Base-by-base conservation (phyloP, 1,140 invertebrate genomes). In the Heliconius melpomene region DNA sequence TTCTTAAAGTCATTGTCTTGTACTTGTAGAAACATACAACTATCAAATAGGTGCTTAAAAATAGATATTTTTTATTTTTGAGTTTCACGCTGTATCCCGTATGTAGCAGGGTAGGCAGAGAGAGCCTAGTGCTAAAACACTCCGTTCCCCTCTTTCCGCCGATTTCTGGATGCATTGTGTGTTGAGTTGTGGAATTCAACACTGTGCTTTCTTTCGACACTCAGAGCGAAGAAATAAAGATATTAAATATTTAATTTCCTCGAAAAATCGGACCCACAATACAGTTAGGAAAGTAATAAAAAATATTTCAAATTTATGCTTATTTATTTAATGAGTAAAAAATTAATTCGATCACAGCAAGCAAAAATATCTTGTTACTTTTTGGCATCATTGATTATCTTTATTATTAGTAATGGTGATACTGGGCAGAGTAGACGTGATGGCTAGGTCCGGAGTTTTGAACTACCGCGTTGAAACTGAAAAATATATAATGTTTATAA, bases 391-490 rank as follows among this genome's bases (percentile, higher is more conserved):
- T 71, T 50, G 74, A 23, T 9, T 57, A 20, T 13, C 38, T 75
- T 71, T n/a, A 5, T 74, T 54, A n/a, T 83, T 70, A 83, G 57
- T 92, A 89, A 76, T 90, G 88, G 74, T 92, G 91, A 79, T 89
- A 80, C 73, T 93, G 92, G 40, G 92, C 89, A 11, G 88, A 87
- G 86, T 93, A 92, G 16, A 91, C 84, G 83, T 93, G 90, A 77
- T 92, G 91, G 81, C 88, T 93, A 74, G 91, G 90, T 23, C 91
- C 92, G 70, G 91, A 92, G 87, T 96, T 96, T 82, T 95, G 94
- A 16, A 96, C 96, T 36, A 96, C 95, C 57, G 96, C 96, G 89
- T 96, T 96, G 93, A 96, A 96, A 81, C 95, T 95, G 90, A 40
- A 92, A 93, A 20, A 79, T 89, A 86, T 81, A 60, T 66, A 16